Base-by-base conservation (phyloP, 2,888 invertebrate species). In the Amaurobius ferox region DNA sequence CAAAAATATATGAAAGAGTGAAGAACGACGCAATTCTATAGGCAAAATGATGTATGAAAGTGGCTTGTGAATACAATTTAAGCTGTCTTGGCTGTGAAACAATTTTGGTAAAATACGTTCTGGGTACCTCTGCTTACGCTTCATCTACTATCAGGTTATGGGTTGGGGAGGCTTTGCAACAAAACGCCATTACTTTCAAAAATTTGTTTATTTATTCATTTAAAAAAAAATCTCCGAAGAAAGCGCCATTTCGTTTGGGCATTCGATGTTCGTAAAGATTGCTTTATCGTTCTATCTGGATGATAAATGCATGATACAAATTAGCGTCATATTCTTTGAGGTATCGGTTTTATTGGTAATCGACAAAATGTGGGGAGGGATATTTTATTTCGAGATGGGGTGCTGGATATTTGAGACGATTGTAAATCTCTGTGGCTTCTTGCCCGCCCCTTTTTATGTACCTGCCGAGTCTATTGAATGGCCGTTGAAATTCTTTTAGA, bases 101-200 rank as follows among this genome's bases (percentile, higher is more conserved):
- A 83, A 83, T 83, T 83, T 83, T 83, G 71, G 83, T 71, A 71
- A 83, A 83, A 77, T 77, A 77, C 83, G 83, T 71, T n/a, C 76
- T 29, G 70, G 66, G 55, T 83, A 83, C 77, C 83, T 64, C 71
- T 32, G 66, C 83, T 83, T 83, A 77, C 77, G 71, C 77, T 32
- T 77, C 83, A 83, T 83, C 83, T 70, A n/a, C n/a, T n/a, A 71
- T 83, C 83, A 83, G 83, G 64, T 77, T 72, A 83, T 77, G 77
- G 66, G 77, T 48, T 77, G 77, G 23, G 83, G 77, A 55, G 16
- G 44, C 44, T n/a, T 44, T 71, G 77, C 72, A 72, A 72, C 77
- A 77, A 83, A 77, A 77, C 64, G 64, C 81, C 61, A 64, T 71
- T 76, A 26, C 55, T 26, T 29, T 30, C 55, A 11, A n/a, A n/a